Conservation (phyloP, 1,140 invertebrate species). For the Zaprionus inermis region DNA sequence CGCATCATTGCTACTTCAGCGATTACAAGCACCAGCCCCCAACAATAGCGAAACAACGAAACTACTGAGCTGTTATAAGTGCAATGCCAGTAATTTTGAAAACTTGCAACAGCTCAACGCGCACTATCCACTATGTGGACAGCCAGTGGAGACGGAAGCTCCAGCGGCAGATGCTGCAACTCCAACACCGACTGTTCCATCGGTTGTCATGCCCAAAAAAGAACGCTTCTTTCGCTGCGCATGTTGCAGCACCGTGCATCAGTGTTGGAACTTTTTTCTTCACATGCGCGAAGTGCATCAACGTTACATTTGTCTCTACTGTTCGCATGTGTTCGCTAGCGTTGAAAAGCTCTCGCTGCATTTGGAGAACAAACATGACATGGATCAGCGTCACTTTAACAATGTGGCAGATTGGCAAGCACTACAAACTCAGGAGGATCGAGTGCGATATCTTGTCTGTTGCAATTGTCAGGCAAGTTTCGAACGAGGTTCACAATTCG, state of each 20-base stretch:
- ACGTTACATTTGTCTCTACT: conserved; percentile 91
- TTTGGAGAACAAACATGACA: conserved; percentile 89
- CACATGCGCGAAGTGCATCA: conserved; percentile 92
- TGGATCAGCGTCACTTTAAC: conserved; percentile 87
- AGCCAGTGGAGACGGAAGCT: neutral
- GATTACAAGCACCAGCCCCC: conserved; percentile 56
- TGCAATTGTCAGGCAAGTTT: conserved; percentile 91
- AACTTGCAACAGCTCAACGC: conserved; percentile 53
- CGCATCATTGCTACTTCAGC: conserved; percentile 65
- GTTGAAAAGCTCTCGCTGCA: conserved; percentile 91
- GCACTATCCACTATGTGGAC: conserved; percentile 41
- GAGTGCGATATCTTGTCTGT: conserved; percentile 89
- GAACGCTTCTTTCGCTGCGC: conserved; percentile 89
- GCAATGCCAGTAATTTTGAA: conserved; percentile 85
- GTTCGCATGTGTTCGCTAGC: conserved; percentile 90
- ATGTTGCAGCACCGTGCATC: conserved; percentile 91
- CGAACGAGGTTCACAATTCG: conserved; percentile 89
- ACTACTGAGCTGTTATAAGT: conserved; percentile 53
- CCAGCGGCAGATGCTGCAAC: neutral
- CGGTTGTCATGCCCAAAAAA: conserved; percentile 18
- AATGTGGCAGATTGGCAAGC: conserved; percentile 84
- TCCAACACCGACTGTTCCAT: neutral
- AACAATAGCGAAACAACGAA: conserved; percentile 18
- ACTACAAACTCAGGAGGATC: conserved; percentile 84
- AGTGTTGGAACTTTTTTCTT: conserved; percentile 92